Evolutionary conservation across 2,797 vertebrate species (phyloP), one percentile per base, ranked within the genome.

Genomic region (Thaleichthys pacificus): DNA sequence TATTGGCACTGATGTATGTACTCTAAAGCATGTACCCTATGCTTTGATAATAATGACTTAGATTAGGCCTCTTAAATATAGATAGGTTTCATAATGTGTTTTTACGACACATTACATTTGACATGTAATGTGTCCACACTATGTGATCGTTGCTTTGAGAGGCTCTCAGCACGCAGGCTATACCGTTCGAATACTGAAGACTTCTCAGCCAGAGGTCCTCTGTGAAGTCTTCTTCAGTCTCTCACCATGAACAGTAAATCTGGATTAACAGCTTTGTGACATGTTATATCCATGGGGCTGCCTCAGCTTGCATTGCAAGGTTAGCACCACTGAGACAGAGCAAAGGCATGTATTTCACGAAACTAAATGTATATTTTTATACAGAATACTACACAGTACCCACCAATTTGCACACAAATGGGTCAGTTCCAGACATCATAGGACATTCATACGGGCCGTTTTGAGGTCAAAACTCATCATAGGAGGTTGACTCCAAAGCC

Each of bases 251-350:
- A 76, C 77, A 80, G 86, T 81, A 66, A 79, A 79, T 82, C 76
- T 77, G 69, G 75, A 75, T 89, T 85, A 84, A 82, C 83, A 81
- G 79, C 84, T 88, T 81, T 85, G 19, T 84, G 81, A 80, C 80
- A 82, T 81, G 83, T 84, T 85, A 80, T 82, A 47, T 71, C 70
- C 64, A 7, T 73, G 71, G 17, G 54, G 5, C 49, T 54, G 49
- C 49, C 49, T 68, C 17, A 57, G 28, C 5, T 28, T 47, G 42
- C 9, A 19, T 4, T 79, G 68, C 83, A 84, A n/a, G n/a, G n/a
- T n/a, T 62, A 63, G 80, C 68, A 70, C 62, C 69, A 57, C 15
- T 80, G 77, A 62, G 69, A 61, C 60, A 83, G 75, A 72, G 66
- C 66, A 62, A 82, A 67, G 75, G 80, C 72, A 68, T 73, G 68